Percentiles rank a stretch among this genome's conserved stretches.
phyloP scores from a whole-genome alignment of 1,140 invertebrate genomes.

The Drosophila jambulina region DNA sequence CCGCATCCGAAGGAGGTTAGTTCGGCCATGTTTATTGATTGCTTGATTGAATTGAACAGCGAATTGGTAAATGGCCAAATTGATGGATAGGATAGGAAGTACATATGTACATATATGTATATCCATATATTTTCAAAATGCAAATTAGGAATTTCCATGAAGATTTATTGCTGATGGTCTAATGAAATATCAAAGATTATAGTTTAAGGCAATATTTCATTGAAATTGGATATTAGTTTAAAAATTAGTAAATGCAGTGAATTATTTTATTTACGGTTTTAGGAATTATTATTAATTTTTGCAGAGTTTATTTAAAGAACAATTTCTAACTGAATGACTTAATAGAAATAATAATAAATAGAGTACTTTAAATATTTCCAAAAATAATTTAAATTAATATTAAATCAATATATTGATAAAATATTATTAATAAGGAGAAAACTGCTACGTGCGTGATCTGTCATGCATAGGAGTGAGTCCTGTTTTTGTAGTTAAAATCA shows the following conservation, averaged over 20 bases:
- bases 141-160: conserved; percentile 16
- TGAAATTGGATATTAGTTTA: too few relatives aligned
- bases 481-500: too few relatives aligned
- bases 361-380: too few relatives aligned
- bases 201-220: not conserved
- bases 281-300: not conserved
- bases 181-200: not conserved
- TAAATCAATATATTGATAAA: too few relatives aligned
- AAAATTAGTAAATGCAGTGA: not conserved
- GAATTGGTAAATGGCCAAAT: conserved; percentile 55
- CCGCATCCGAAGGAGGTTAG: conserved; percentile 52
- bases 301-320: not conserved
- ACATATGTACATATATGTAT: not conserved
- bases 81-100: conserved; percentile 38
- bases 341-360: too few relatives aligned
- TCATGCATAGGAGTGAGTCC: too few relatives aligned
- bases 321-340: too few relatives aligned
- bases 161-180: conserved; percentile 19
- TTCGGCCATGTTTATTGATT: conserved; percentile 82
- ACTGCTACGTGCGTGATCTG: too few relatives aligned
- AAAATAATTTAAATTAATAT: too few relatives aligned
- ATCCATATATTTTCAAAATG: conserved; percentile 7
- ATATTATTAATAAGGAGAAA: too few relatives aligned
- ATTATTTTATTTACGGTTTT: not conserved
- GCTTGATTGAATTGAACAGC: conserved; percentile 72